These are phyloP conservation scores for Upupa epops DNA, from an alignment of 2,113 vertebrate genomes.

Conservation along the genomic window DNA sequence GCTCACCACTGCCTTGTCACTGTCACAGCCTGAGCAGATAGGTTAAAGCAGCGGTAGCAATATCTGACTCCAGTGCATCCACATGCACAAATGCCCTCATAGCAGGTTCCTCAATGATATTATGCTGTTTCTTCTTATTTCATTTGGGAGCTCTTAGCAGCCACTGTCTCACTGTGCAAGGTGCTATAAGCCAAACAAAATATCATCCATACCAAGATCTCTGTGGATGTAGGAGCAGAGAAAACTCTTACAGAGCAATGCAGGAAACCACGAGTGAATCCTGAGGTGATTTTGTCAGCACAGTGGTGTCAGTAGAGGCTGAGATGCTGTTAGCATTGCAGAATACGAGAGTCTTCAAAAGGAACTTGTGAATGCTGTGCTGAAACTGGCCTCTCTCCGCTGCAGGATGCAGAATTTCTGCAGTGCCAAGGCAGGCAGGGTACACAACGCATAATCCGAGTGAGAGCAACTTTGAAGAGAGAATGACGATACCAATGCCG, in stretches of 20 bases:
- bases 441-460: background rate
- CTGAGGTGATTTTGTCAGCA: background rate
- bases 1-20: background rate
- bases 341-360: background rate
- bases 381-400: background rate
- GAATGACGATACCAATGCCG: background rate
- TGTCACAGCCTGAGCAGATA: background rate
- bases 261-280: background rate
- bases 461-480: background rate
- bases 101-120: background rate
- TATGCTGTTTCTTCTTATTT: background rate
- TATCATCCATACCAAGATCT: fast-evolving
- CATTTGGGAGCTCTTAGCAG: background rate
- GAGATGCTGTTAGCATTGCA: background rate
- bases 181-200: background rate
- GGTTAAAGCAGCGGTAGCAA: background rate
- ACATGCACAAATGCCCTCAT: background rate
- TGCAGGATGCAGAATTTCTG: background rate
- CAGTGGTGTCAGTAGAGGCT: background rate
- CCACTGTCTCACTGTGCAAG: fast-evolving
- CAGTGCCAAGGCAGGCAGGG: background rate
- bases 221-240: background rate
- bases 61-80: background rate
- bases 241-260: background rate
- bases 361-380: background rate